A percentile compares a stretch with the other conserved stretches of the same genome.
Evolutionary conservation across 2,888 invertebrate species (phyloP).

Genomic region (Schizotus pectinicornis): DNA sequence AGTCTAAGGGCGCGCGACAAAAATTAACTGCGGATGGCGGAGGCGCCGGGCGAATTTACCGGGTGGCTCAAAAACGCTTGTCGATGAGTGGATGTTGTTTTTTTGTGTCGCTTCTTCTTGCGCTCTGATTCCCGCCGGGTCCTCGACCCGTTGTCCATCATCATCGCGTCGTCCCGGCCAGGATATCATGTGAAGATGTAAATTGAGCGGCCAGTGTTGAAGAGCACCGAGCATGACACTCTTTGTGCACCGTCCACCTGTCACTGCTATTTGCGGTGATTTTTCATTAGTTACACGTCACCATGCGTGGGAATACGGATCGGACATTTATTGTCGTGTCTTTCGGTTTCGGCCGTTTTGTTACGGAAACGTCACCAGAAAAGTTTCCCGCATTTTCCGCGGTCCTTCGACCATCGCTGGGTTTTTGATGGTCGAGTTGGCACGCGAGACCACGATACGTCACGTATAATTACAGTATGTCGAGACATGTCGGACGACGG

Average conservation of each 20-base stretch:
- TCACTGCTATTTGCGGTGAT: constrained; percentile 42
- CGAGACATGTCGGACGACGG: neutral
- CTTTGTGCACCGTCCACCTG: constrained; percentile 42
- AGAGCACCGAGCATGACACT: constrained; percentile 44
- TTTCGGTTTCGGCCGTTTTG: constrained; percentile 10
- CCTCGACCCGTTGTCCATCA: constrained; percentile 29
- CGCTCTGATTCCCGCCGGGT: constrained; percentile 29
- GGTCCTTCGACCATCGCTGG: constrained; percentile 5
- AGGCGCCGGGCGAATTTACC: too few species aligned
- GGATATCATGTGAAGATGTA: constrained; percentile 47
- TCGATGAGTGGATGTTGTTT: too few species aligned
- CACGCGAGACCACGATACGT: neutral
- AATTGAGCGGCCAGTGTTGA: constrained; percentile 41
- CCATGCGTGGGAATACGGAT: constrained; percentile 45
- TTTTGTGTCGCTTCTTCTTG: neutral
- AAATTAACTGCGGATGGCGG: too few species aligned
- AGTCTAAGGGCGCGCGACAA: neutral
- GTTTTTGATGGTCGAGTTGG: constrained; percentile 14
- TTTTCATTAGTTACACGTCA: constrained; percentile 47
- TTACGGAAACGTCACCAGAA: constrained; percentile 26
- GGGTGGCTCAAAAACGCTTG: too few species aligned
- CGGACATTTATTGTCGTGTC: constrained; percentile 36
- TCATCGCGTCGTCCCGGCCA: constrained; percentile 16
- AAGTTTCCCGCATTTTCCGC: too few species aligned
- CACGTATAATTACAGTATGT: neutral